These are phyloP conservation scores for Cylas formicarius DNA, from an alignment of 1,140 invertebrate species.

Conservation along the genomic window DNA sequence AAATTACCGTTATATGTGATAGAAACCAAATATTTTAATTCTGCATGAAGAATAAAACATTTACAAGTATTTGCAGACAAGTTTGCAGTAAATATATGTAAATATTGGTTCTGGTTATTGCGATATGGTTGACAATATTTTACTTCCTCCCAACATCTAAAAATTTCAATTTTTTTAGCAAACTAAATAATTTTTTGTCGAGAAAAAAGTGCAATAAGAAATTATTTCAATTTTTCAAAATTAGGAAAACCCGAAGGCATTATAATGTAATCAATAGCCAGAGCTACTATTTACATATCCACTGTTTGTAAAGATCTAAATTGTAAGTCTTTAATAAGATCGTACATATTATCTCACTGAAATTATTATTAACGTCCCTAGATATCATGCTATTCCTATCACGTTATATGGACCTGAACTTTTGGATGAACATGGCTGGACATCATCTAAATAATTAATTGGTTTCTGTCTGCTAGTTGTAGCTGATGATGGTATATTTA, in stretches of 20 bases:
- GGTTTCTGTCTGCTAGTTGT: constrained; percentile 36
- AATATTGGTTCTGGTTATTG: too few species aligned
- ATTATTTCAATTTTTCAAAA: not conserved
- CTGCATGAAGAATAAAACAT: too few species aligned
- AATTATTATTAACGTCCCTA: constrained; percentile 10
- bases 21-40: too few species aligned
- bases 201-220: not conserved
- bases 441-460: constrained; percentile 36
- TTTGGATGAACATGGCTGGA: constrained; percentile 42
- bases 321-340: constrained; percentile 17
- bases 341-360: constrained; percentile 15
- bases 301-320: too few species aligned
- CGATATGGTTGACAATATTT: too few species aligned
- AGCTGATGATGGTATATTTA: constrained; percentile 30
- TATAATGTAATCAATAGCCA: not conserved
- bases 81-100: too few species aligned
- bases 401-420: constrained; percentile 32
- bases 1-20: too few species aligned
- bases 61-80: too few species aligned
- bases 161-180: too few species aligned
- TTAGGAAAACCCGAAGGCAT: not conserved
- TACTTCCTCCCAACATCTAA: too few species aligned
- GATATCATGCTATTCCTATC: constrained; percentile 36
- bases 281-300: too few species aligned
- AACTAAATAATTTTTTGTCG: not conserved